Evolutionary conservation across 2,797 vertebrate species (phyloP).

Genomic region (Aulostomus chinensis): DNA sequence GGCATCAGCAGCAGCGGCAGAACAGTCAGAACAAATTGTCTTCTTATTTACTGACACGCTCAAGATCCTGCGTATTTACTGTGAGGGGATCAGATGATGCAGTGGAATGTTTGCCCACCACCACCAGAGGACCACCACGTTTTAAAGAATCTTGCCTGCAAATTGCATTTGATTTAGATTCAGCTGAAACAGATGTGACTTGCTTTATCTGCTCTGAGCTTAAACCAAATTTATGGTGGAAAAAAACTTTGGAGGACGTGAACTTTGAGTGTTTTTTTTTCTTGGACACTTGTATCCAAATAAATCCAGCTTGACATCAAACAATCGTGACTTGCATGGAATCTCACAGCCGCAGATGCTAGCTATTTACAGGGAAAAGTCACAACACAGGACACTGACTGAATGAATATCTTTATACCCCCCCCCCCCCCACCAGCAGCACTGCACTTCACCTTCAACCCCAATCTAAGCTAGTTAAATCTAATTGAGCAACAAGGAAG

Average conservation of each 20-base stretch:
- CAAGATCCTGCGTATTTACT: conserved; percentile 28
- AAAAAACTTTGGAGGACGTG: conserved; percentile 44
- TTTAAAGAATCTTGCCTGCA: conserved; percentile 27
- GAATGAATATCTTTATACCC: conserved; percentile 37
- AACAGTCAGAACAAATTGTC: too few species aligned
- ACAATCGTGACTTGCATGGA: conserved; percentile 26
- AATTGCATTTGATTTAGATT: conserved; percentile 54
- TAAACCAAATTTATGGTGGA: conserved; percentile 50
- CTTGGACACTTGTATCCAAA: conserved; percentile 63
- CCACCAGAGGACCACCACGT: conserved; percentile 18
- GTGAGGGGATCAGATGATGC: conserved; percentile 6
- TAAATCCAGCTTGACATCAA: conserved; percentile 59
- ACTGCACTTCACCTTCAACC: conserved; percentile 53
- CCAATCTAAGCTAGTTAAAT: conserved; percentile 32
- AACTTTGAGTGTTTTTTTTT: conserved; percentile 57
- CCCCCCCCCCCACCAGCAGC: neutral
- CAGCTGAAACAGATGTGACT: conserved; percentile 59
- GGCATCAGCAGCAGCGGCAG: too few species aligned
- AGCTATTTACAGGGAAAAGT: conserved; percentile 46
- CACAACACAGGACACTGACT: conserved; percentile 35
- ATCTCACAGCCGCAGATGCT: conserved; percentile 38
- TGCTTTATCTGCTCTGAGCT: conserved; percentile 42
- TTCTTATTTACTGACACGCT: conserved; percentile 1
- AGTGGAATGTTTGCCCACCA: conserved; percentile 4
- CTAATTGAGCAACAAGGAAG: conserved; percentile 46